A percentile compares a stretch with the other conserved stretches of the same genome.
These are phyloP conservation scores for Sturnira hondurensis DNA, from an alignment of 2,113 vertebrate species.

Conservation along the genomic window DNA sequence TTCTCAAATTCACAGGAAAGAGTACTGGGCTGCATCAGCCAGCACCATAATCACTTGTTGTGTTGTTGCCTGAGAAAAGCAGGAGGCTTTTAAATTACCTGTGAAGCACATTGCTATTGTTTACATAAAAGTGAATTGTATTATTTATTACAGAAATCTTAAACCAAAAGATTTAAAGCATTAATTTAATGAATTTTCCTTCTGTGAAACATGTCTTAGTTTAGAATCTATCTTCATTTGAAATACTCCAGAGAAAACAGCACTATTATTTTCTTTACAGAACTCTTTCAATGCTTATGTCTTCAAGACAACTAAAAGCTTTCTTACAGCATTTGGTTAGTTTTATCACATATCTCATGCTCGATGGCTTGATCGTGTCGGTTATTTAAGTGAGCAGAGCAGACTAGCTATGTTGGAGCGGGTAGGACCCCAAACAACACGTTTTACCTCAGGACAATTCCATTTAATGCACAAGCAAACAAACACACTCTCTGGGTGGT, in stretches of 20 bases:
- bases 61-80: not conserved
- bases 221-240: not conserved
- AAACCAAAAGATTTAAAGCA: not conserved
- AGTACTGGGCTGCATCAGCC: not conserved
- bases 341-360: not conserved
- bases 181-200: conserved; percentile 17
- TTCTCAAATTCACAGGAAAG: not conserved
- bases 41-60: not conserved
- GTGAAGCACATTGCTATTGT: not conserved
- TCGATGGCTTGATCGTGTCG: too few relatives aligned
- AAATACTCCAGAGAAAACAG: not conserved
- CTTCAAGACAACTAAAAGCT: not conserved
- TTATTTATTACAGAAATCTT: not conserved
- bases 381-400: not conserved
- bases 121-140: not conserved
- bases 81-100: not conserved
- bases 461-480: not conserved
- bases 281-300: not conserved
- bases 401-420: too few relatives aligned
- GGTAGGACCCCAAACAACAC: not conserved
- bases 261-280: not conserved
- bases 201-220: not conserved
- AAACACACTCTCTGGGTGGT: not conserved
- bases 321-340: not conserved
- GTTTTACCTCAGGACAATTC: not conserved